Evolutionary conservation across 1,140 invertebrate genomes (phyloP).

Genomic region (Rhizoglyphus robini): DNA sequence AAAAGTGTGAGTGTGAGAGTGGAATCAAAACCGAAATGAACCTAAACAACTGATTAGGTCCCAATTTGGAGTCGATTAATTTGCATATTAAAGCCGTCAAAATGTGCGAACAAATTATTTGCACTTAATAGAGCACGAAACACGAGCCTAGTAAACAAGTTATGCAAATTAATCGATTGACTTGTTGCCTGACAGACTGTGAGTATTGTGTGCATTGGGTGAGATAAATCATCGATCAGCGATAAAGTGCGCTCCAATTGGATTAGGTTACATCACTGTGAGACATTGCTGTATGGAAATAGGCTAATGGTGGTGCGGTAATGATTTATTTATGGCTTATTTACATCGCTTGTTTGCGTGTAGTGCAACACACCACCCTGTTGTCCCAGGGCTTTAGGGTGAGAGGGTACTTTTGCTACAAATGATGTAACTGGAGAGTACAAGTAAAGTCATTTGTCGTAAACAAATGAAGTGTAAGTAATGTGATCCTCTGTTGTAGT

Average conservation of each 20-base stretch:
- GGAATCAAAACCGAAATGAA: no score
- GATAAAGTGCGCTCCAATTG: not conserved
- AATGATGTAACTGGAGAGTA: no score
- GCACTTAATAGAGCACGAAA: constrained; percentile 8
- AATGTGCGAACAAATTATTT: not conserved
- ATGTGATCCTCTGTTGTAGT: not conserved
- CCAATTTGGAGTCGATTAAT: not conserved
- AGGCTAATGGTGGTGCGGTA: not conserved
- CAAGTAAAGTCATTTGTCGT: no score
- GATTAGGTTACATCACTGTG: not conserved
- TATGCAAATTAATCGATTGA: constrained; percentile 6
- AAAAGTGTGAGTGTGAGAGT: no score
- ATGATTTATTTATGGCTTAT: constrained; percentile 12
- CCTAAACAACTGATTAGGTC: not conserved
- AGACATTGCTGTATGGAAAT: not conserved
- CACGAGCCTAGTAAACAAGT: not conserved
- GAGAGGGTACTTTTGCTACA: no score
- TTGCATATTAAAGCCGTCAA: not conserved
- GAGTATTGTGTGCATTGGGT: not conserved
- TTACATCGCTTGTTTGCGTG: not conserved
- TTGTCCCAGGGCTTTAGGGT: no score
- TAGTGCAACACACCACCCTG: not conserved
- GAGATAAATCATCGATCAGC: not conserved
- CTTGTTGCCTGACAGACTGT: not conserved
- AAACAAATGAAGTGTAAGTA: constrained; percentile 2